phyloP scores from a whole-genome alignment of 1,140 invertebrate species.

The Dendrolimus punctatus region DNA sequence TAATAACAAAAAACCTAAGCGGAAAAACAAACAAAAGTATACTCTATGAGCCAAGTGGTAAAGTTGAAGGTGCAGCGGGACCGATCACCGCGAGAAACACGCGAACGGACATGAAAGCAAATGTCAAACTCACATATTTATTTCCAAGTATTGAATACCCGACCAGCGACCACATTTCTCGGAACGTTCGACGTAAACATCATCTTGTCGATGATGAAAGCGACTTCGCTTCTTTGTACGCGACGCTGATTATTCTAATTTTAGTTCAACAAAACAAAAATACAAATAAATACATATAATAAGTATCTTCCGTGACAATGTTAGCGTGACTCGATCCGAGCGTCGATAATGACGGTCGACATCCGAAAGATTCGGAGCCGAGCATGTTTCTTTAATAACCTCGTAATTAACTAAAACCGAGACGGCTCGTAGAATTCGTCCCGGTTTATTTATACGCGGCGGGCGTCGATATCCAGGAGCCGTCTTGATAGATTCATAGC shows the following conservation, averaged over 20 bases:
- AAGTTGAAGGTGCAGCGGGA: slow-evolving; percentile 17
- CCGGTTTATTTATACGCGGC: slow-evolving; percentile 55
- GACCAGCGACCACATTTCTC: slow-evolving; percentile 48
- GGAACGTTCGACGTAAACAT: slow-evolving; percentile 63
- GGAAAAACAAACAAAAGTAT: slow-evolving; percentile 20
- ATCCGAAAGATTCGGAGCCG: slow-evolving; percentile 25
- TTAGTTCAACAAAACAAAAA: slow-evolving; percentile 38
- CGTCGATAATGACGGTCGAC: slow-evolving; percentile 28
- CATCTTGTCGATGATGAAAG: slow-evolving; percentile 70
- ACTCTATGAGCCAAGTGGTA: slow-evolving; percentile 32
- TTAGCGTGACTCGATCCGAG: slow-evolving; percentile 25
- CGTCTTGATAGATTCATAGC: slow-evolving; percentile 67
- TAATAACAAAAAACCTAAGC: slow-evolving; percentile 58
- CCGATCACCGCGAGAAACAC: slow-evolving; percentile 50
- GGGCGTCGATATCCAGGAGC: slow-evolving; percentile 61
- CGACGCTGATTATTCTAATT: slow-evolving; percentile 67
- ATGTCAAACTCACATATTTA: slow-evolving; percentile 72
- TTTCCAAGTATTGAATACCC: slow-evolving; percentile 70
- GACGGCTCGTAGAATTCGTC: slow-evolving; percentile 34
- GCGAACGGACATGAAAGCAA: slow-evolving; percentile 67
- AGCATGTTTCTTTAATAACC: slow-evolving; percentile 46
- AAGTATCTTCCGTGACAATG: slow-evolving; percentile 44
- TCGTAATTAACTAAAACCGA: slow-evolving; percentile 61
- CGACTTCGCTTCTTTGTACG: slow-evolving; percentile 66
- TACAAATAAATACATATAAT: slow-evolving; percentile 34